Percentiles rank a stretch among this genome's conserved stretches.
Evolutionary conservation across 1,140 invertebrate species (phyloP).

Genomic region (Hermetia illucens): DNA sequence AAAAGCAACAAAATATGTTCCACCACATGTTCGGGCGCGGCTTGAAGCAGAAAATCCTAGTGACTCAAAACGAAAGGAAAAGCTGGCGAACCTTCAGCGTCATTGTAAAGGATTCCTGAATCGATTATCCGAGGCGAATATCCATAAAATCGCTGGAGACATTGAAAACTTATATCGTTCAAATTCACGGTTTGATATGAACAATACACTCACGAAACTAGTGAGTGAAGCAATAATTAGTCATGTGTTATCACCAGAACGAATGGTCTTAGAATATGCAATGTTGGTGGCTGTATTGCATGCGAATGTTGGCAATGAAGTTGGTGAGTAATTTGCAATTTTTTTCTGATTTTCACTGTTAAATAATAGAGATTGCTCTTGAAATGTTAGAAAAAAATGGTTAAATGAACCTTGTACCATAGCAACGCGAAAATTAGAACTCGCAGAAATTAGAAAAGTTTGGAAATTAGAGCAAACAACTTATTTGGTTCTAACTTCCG

Average conservation of each 20-base stretch:
- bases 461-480: too few relatives aligned
- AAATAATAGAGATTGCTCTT: slow-evolving; percentile 8
- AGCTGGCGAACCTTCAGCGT: slow-evolving; percentile 49
- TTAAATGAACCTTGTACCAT: slow-evolving; percentile 7
- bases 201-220: slow-evolving; percentile 53
- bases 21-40: slow-evolving; percentile 56
- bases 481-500: too few relatives aligned
- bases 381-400: neutral
- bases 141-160: slow-evolving; percentile 61
- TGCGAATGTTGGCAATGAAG: slow-evolving; percentile 79
- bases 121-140: slow-evolving; percentile 75
- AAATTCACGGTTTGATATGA: slow-evolving; percentile 72
- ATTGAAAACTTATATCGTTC: slow-evolving; percentile 59
- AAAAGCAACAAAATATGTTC: slow-evolving; percentile 56
- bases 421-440: too few relatives aligned
- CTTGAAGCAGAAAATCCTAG: slow-evolving; percentile 14
- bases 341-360: slow-evolving; percentile 23
- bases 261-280: slow-evolving; percentile 70
- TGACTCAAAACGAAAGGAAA: slow-evolving; percentile 37
- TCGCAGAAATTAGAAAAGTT: too few relatives aligned
- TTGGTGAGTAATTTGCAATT: slow-evolving; percentile 57
- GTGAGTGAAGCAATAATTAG: slow-evolving; percentile 53
- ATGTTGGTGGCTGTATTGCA: slow-evolving; percentile 73
- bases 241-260: slow-evolving; percentile 50
- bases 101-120: slow-evolving; percentile 81